Conservation (phyloP, 2,113 vertebrate species). For the Ictidomys tridecemlineatus region DNA sequence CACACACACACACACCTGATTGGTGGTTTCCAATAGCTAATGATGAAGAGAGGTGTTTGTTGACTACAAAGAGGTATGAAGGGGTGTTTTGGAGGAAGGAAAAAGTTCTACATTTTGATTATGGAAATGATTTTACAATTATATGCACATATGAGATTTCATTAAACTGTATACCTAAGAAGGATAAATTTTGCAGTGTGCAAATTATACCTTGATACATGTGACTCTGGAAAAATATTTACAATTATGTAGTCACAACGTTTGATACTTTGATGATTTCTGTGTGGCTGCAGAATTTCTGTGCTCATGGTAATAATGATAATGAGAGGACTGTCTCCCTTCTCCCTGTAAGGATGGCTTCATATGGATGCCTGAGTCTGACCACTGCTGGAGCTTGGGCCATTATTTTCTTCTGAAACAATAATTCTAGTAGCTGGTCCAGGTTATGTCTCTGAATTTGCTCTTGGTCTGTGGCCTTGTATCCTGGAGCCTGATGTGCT, state of each 20-base stretch:
- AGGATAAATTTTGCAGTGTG: neutral
- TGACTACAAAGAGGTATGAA: neutral
- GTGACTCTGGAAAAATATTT: neutral
- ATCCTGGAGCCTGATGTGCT: neutral
- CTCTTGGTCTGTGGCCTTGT: neutral
- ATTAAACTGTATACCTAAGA: neutral
- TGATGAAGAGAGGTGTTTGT: neutral
- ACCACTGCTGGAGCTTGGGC: neutral
- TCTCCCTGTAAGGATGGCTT: neutral
- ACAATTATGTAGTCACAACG: neutral
- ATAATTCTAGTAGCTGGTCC: neutral
- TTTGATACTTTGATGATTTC: neutral
- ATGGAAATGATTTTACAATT: neutral
- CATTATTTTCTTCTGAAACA: neutral
- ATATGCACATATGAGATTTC: neutral
- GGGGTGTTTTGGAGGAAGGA: neutral
- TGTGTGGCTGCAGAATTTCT: neutral
- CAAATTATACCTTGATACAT: neutral
- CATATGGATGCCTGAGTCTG: neutral
- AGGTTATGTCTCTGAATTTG: neutral
- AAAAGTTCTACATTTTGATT: neutral
- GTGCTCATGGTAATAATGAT: neutral
- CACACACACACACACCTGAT: neutral
- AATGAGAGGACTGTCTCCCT: fast-evolving
- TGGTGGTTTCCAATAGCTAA: neutral